Evolutionary conservation across 1,140 invertebrate species (phyloP).

Genomic region (Pomacea maculata): DNA sequence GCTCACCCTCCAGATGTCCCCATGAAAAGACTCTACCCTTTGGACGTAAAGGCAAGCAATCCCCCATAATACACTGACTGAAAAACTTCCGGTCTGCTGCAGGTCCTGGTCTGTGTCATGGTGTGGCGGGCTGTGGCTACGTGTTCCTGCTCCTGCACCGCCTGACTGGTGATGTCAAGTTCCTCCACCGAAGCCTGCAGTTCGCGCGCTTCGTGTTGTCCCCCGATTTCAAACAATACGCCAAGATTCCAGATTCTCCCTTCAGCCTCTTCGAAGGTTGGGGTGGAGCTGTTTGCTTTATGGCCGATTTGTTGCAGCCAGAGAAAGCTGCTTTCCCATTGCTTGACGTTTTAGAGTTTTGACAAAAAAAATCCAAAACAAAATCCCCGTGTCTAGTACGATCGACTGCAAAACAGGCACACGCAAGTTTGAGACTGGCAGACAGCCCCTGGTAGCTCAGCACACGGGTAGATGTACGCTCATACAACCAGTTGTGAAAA

Average conservation of each 20-base stretch:
- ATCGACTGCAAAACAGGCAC: no score
- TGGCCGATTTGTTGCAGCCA: constrained; percentile 80
- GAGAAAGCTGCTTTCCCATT: constrained; percentile 84
- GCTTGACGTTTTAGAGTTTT: constrained; percentile 72
- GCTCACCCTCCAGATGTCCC: no score
- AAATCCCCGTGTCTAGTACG: no score
- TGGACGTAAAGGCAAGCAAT: no score
- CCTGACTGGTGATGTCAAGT: constrained; percentile 76
- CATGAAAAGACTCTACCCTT: no score
- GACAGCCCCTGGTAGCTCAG: no score
- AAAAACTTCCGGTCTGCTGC: neutral
- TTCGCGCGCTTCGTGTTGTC: constrained; percentile 82
- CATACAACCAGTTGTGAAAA: no score
- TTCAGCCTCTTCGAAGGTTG: constrained; percentile 87
- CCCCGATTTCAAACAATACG: constrained; percentile 73
- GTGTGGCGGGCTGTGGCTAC: constrained; percentile 85
- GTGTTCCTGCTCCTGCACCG: constrained; percentile 83
- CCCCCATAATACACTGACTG: no score
- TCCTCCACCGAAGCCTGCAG: constrained; percentile 77
- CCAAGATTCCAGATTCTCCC: constrained; percentile 82
- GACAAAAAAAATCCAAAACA: neutral
- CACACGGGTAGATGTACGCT: no score
- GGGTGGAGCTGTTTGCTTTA: constrained; percentile 84
- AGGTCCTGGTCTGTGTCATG: constrained; percentile 78
- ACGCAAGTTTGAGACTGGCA: no score